Conservation (phyloP, 2,113 vertebrate genomes). For the Albula goreensis region DNA sequence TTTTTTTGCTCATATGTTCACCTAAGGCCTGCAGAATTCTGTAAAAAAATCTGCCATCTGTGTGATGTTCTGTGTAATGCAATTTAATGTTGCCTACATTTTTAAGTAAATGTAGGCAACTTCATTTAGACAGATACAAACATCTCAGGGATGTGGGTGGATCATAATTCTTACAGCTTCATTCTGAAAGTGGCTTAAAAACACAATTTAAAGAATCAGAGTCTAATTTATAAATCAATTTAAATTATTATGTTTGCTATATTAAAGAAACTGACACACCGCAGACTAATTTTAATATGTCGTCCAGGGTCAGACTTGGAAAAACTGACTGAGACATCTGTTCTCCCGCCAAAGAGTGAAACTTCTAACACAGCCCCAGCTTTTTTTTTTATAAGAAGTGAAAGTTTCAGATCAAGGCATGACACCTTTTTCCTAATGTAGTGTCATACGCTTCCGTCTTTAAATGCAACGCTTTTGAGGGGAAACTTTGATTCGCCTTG, state of each 20-base stretch:
- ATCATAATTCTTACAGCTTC: no score
- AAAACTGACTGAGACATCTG: not conserved
- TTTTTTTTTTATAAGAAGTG: not conserved
- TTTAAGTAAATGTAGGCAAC: no score
- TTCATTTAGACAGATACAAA: no score
- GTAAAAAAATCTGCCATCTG: no score
- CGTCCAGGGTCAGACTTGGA: not conserved
- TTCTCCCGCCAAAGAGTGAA: not conserved
- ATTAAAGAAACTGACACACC: not conserved
- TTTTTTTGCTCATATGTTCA: no score
- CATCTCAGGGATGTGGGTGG: no score
- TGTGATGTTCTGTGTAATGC: no score
- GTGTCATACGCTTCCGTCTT: not conserved
- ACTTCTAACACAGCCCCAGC: not conserved
- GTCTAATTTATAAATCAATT: not conserved
- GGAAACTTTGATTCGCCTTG: not conserved
- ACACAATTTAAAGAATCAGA: no score
- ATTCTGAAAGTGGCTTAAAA: no score
- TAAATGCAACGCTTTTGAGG: not conserved
- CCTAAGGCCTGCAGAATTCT: no score
- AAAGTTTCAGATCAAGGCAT: not conserved
- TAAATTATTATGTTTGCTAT: not conserved
- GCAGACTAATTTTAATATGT: not conserved
- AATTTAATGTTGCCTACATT: no score
- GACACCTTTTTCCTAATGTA: not conserved